These are phyloP conservation scores for Yponomeuta evonymella DNA, from an alignment of 2,888 invertebrate species.

Conservation along the genomic window DNA sequence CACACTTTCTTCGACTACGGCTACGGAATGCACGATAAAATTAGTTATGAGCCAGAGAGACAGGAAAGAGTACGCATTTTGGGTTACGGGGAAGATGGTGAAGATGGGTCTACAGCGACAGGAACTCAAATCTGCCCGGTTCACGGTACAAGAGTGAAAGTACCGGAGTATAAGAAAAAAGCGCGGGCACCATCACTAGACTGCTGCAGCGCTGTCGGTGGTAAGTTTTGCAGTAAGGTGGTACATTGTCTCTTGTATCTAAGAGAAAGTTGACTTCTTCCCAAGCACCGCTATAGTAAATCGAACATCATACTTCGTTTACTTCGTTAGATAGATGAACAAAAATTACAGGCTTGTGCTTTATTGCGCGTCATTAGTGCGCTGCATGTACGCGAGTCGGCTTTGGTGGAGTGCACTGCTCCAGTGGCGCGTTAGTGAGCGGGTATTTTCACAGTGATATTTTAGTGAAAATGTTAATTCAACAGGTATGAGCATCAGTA, in stretches of 20 bases:
- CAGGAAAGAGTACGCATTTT: constrained; percentile 46
- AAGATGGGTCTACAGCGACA: constrained; percentile 24
- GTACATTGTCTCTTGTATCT: too few relatives aligned
- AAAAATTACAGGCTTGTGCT: too few relatives aligned
- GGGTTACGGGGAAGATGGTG: constrained; percentile 37
- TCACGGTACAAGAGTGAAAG: constrained; percentile 31
- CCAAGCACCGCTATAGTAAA: too few relatives aligned
- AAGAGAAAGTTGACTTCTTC: too few relatives aligned
- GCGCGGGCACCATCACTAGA: constrained; percentile 54
- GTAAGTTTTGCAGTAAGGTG: constrained; percentile 29
- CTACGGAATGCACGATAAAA: constrained; percentile 52
- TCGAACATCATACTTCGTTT: too few relatives aligned
- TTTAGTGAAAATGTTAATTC: constrained; percentile 2
- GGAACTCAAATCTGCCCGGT: constrained; percentile 30
- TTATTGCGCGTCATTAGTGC: too few relatives aligned
- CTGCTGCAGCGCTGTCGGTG: constrained; percentile 68
- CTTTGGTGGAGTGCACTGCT: too few relatives aligned
- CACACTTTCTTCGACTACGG: constrained; percentile 64
- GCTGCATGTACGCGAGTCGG: too few relatives aligned
- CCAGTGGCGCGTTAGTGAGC: too few relatives aligned
- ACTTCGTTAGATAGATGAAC: too few relatives aligned
- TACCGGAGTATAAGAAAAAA: constrained; percentile 49
- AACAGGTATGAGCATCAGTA: constrained; percentile 58
- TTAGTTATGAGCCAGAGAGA: constrained; percentile 37
- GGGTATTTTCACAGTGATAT: neutral